A percentile compares a stretch with the other conserved stretches of the same genome.
These are phyloP conservation scores for Laticauda laticaudata DNA, from an alignment of 2,113 vertebrate genomes.

Conservation along the genomic window DNA sequence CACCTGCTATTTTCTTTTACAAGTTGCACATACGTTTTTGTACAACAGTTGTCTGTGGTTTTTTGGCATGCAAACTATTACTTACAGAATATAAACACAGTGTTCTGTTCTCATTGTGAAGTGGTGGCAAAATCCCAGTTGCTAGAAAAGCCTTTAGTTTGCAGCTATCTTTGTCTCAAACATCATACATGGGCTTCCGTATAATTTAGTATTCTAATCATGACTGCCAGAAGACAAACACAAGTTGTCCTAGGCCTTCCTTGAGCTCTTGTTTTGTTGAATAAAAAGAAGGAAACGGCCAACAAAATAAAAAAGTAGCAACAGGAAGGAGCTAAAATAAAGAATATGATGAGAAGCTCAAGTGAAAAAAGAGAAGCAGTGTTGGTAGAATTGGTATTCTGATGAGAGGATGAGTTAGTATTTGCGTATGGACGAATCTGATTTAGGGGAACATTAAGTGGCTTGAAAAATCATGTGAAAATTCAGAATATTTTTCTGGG, in stretches of 20 bases:
- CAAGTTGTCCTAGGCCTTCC: not conserved
- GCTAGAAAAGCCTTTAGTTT: slow-evolving; percentile 49
- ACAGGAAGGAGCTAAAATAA: not conserved
- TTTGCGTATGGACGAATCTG: not conserved
- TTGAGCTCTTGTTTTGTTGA: not conserved
- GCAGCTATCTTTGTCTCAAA: slow-evolving; percentile 36
- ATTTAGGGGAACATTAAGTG: not conserved
- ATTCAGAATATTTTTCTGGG: not conserved
- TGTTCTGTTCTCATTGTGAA: slow-evolving; percentile 43
- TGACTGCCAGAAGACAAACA: not conserved
- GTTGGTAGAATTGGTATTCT: not conserved
- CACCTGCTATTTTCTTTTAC: slow-evolving; percentile 63
- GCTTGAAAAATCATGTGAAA: not conserved
- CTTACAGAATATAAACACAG: slow-evolving; percentile 33
- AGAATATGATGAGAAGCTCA: not conserved
- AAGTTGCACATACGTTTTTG: slow-evolving; percentile 59
- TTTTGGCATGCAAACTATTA: slow-evolving; percentile 57
- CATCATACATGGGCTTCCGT: slow-evolving; percentile 20
- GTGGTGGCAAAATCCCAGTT: slow-evolving; percentile 41
- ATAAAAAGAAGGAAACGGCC: not conserved
- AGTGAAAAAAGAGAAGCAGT: not conserved
- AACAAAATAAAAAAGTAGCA: not conserved
- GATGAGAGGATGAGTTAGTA: not conserved
- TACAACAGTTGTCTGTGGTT: slow-evolving; percentile 51
- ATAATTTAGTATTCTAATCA: slow-evolving; percentile 8